phyloP scores from a whole-genome alignment of 1,140 invertebrate genomes.

The Rhyacophila brunnea region DNA sequence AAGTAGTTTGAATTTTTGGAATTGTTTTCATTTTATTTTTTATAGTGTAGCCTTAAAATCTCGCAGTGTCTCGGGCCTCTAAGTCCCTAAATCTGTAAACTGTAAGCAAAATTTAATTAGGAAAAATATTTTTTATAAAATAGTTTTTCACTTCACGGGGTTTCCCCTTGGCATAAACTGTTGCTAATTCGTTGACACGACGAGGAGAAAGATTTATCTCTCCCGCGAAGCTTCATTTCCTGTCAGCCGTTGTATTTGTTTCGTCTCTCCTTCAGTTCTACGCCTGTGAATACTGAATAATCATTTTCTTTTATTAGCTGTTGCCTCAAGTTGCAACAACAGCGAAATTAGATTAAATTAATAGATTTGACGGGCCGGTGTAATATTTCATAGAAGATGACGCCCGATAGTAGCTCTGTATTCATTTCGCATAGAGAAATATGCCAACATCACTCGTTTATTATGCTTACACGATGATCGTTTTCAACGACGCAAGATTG shows the following conservation, averaged over 20 bases:
- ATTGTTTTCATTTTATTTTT: too few species aligned
- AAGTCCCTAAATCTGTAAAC: too few species aligned
- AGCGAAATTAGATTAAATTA: constrained; percentile 33
- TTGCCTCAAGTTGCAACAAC: constrained; percentile 26
- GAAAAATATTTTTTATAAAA: too few species aligned
- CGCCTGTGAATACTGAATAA: constrained; percentile 28
- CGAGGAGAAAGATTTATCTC: constrained; percentile 19
- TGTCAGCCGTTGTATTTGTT: constrained; percentile 31
- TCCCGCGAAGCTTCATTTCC: constrained; percentile 20
- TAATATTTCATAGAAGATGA: constrained; percentile 16
- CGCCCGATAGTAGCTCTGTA: constrained; percentile 1
- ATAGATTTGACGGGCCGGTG: constrained; percentile 17
- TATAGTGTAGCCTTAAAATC: too few species aligned
- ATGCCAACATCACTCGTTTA: constrained; percentile 11
- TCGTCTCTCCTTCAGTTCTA: constrained; percentile 10
- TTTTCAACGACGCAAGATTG: background rate
- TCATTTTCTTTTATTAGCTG: constrained; percentile 32
- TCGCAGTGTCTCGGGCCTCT: too few species aligned
- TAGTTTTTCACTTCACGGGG: too few species aligned
- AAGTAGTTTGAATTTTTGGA: too few species aligned
- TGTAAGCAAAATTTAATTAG: too few species aligned
- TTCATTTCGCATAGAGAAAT: constrained; percentile 2
- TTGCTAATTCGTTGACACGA: constrained; percentile 6
- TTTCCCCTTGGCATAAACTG: background rate
- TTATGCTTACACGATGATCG: constrained; percentile 2